phyloP scores from a whole-genome alignment of 23 tunicate genomes.

The Phallusia fumigata region DNA sequence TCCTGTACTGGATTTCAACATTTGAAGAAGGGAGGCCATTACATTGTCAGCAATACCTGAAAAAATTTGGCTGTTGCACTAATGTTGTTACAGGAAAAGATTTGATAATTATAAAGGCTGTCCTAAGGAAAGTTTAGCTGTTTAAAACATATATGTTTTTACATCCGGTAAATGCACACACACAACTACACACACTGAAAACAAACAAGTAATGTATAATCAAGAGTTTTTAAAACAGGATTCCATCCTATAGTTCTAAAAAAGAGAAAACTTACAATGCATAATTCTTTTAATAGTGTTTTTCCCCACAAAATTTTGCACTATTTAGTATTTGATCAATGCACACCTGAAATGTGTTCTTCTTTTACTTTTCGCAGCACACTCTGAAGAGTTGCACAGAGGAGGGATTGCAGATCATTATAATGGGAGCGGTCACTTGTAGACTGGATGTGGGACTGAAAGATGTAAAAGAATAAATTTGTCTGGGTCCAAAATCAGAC shows the following conservation, averaged over 20 bases:
- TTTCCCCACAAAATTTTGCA: too few relatives aligned
- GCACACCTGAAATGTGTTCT: slow-evolving; percentile 69
- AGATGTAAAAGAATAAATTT: background rate
- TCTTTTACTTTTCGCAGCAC: slow-evolving; percentile 83
- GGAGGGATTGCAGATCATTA: slow-evolving; percentile 86
- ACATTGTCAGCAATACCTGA: slow-evolving; percentile 88
- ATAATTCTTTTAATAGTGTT: too few relatives aligned
- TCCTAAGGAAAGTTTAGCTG: too few relatives aligned
- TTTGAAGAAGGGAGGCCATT: slow-evolving; percentile 81
- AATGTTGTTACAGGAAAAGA: too few relatives aligned
- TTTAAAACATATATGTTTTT: too few relatives aligned
- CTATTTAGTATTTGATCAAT: too few relatives aligned
- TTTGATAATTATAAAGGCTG: too few relatives aligned
- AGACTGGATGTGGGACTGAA: slow-evolving; percentile 77
- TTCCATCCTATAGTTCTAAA: too few relatives aligned
- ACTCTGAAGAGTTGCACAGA: slow-evolving; percentile 95
- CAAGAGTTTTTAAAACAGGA: background rate
- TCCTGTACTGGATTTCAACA: slow-evolving; percentile 64
- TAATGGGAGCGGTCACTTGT: slow-evolving; percentile 84
- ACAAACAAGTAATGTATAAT: background rate
- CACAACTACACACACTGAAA: too few relatives aligned
- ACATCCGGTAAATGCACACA: too few relatives aligned
- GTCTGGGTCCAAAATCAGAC: too few relatives aligned
- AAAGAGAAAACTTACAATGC: too few relatives aligned
- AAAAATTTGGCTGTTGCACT: background rate